phyloP scores from a whole-genome alignment of 2,888 invertebrate genomes.

The Stomorhina lunata region DNA sequence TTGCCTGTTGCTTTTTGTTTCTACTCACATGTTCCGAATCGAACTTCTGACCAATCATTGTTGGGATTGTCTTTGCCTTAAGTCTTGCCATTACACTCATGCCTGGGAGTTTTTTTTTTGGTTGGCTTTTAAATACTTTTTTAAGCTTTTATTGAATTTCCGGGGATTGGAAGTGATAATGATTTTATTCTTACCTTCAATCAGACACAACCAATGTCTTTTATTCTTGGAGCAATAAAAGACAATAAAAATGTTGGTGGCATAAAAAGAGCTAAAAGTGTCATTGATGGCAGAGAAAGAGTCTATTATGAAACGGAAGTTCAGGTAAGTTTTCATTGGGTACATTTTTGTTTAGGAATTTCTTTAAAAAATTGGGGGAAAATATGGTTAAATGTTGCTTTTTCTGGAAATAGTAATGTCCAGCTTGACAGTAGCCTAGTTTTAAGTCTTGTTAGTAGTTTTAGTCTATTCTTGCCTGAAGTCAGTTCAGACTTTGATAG shows the following conservation, averaged over 20 bases:
- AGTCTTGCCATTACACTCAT: too few species aligned
- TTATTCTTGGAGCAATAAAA: too few species aligned
- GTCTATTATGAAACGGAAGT: not conserved
- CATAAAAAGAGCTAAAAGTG: too few species aligned
- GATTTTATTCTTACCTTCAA: not conserved
- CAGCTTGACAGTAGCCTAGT: too few species aligned
- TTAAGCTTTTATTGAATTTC: constrained; percentile 38
- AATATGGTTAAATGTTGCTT: not conserved
- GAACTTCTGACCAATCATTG: too few species aligned
- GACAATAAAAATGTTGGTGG: not conserved
- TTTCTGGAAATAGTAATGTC: not conserved
- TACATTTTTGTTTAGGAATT: not conserved
- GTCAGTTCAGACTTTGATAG: too few species aligned
- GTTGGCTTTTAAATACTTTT: constrained; percentile 22
- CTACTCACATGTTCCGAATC: not conserved
- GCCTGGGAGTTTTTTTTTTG: constrained; percentile 42
- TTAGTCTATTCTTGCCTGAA: too few species aligned
- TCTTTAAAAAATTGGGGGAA: not conserved
- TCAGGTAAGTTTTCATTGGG: not conserved
- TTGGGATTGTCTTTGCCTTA: too few species aligned
- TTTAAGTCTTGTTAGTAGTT: too few species aligned
- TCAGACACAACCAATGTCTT: not conserved
- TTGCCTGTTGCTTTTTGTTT: constrained; percentile 32
- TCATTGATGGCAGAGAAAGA: not conserved
- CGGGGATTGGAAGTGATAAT: constrained; percentile 55